A percentile compares a stretch with the other conserved stretches of the same genome.
phyloP scores from a whole-genome alignment of 2,113 vertebrate species.

The Hippocampus abdominalis region DNA sequence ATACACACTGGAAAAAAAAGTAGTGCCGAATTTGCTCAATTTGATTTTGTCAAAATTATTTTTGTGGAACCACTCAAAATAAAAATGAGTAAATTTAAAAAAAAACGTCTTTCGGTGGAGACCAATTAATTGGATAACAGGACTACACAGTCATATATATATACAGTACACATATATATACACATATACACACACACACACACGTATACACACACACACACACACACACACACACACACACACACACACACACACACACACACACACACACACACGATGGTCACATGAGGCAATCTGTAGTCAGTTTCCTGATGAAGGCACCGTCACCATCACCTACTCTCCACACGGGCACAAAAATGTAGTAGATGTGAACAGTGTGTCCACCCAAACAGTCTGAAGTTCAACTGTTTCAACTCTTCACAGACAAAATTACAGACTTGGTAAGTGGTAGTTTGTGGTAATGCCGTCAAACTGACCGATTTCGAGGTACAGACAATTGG shows the following conservation, averaged over 20 bases:
- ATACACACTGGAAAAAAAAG: no score
- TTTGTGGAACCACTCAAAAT: no score
- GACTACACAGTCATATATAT: no score
- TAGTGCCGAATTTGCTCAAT: no score
- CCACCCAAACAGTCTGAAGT: constrained; percentile 42
- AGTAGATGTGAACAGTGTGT: constrained; percentile 45
- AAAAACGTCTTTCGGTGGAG: no score
- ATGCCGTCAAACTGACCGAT: constrained; percentile 76
- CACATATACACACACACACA: no score
- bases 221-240: not conserved
- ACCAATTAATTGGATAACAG: no score
- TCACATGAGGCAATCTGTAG: not conserved
- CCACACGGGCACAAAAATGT: not conserved
- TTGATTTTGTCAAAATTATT: no score
- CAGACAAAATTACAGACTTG: not conserved
- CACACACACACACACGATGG: not conserved
- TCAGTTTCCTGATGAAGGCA: not conserved
- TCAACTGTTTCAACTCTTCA: constrained; percentile 16
- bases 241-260: no score
- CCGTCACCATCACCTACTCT: not conserved
- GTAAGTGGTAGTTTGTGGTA: constrained; percentile 61
- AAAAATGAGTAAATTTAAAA: no score
- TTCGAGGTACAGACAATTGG: constrained; percentile 42
- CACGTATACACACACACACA: no score
- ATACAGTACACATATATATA: no score